Conservation (phyloP, 1,140 invertebrate species). For the Zaprionus nigranus region DNA sequence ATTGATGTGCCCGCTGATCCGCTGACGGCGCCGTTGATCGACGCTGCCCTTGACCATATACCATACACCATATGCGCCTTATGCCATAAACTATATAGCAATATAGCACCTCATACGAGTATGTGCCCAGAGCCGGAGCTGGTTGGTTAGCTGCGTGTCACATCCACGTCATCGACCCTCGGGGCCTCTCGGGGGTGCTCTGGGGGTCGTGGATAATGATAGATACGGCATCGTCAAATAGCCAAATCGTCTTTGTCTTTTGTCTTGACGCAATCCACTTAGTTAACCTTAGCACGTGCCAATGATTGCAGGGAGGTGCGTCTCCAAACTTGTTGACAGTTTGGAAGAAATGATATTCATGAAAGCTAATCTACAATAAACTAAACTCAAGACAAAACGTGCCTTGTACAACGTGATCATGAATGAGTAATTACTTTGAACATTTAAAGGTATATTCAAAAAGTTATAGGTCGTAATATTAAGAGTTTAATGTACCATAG, state of each 20-base stretch:
- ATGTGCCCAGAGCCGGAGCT: constrained; percentile 28
- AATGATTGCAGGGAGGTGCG: constrained; percentile 65
- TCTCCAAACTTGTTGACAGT: constrained; percentile 41
- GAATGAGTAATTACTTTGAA: neutral
- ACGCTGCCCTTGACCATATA: constrained; percentile 71
- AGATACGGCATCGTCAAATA: constrained; percentile 40
- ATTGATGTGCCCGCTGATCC: constrained; percentile 78
- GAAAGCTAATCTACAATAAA: constrained; percentile 21
- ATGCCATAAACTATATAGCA: constrained; percentile 37
- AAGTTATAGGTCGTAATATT: neutral
- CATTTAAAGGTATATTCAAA: neutral
- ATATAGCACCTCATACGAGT: constrained; percentile 26
- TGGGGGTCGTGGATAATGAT: constrained; percentile 65
- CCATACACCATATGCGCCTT: constrained; percentile 30
- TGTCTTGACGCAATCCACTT: constrained; percentile 47
- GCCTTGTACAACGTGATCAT: constrained; percentile 1
- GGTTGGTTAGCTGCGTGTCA: constrained; percentile 46
- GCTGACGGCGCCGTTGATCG: constrained; percentile 53
- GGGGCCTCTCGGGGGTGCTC: constrained; percentile 32
- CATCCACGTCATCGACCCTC: constrained; percentile 74
- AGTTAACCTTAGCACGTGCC: constrained; percentile 77
- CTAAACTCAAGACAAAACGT: neutral
- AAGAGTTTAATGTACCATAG: constrained; percentile 1
- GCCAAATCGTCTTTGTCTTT: constrained; percentile 57
- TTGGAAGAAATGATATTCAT: neutral